Conservation (phyloP, 2,113 vertebrate species). For the Cranoglanis bouderius region DNA sequence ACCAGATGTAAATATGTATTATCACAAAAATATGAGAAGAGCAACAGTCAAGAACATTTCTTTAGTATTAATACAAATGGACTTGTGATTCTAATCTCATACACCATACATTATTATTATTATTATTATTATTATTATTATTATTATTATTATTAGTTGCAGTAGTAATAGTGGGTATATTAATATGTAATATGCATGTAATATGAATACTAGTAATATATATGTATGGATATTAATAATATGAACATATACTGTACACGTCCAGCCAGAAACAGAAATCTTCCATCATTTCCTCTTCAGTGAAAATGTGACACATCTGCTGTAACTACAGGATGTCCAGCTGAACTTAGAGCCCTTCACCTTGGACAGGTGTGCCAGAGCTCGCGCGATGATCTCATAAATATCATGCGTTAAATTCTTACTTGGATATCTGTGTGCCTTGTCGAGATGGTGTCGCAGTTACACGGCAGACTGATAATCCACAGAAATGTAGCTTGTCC, state of each 20-base stretch:
- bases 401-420: neutral
- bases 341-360: neutral
- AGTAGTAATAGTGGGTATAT: neutral
- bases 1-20: neutral
- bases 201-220: neutral
- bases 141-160: neutral
- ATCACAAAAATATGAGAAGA: neutral
- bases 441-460: neutral
- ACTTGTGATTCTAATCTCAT: neutral
- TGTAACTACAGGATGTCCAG: neutral
- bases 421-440: conserved; percentile 27
- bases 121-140: neutral
- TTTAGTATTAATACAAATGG: neutral
- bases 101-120: neutral
- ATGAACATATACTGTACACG: neutral
- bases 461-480: conserved; percentile 4
- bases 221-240: neutral
- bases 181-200: neutral
- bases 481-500: neutral
- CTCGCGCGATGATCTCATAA: neutral
- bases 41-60: neutral
- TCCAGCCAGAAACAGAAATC: neutral
- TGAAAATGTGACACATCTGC: neutral
- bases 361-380: conserved; percentile 39
- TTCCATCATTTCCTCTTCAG: neutral